A percentile compares a stretch with the other conserved stretches of the same genome.
phyloP scores from a whole-genome alignment of 2,797 vertebrate genomes.

The Pseudochirops cupreus region DNA sequence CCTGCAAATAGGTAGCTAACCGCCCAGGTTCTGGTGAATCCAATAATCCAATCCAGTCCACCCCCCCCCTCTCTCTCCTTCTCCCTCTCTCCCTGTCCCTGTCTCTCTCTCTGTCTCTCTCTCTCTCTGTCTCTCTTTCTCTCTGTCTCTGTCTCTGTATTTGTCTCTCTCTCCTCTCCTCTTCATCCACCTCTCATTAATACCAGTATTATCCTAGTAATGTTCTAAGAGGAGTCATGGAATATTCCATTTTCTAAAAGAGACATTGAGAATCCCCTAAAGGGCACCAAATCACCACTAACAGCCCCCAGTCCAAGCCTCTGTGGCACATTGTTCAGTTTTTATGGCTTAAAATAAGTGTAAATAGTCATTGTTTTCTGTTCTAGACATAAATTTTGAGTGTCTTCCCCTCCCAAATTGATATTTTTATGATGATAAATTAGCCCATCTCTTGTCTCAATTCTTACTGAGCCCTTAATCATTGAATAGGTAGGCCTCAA shows the following conservation, averaged over 20 bases:
- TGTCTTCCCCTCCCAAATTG: too few species aligned
- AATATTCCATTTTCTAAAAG: background rate
- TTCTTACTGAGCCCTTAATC: background rate
- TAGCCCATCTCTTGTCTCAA: background rate
- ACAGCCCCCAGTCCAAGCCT: too few species aligned
- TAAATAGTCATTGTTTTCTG: too few species aligned
- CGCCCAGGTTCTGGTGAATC: conserved; percentile 3
- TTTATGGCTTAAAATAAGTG: too few species aligned
- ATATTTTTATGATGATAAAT: background rate
- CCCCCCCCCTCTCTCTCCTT: too few species aligned
- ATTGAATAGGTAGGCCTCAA: background rate
- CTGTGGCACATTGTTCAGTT: too few species aligned
- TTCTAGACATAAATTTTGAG: too few species aligned
- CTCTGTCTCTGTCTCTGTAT: background rate
- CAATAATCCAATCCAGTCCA: background rate
- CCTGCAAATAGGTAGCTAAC: background rate
- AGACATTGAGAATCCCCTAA: background rate
- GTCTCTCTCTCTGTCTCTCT: background rate
- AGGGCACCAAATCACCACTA: too few species aligned
- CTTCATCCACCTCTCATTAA: background rate
- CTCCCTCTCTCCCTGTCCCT: background rate
- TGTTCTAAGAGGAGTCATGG: background rate
- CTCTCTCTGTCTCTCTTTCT: background rate
- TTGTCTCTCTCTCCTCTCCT: background rate
- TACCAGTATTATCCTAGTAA: background rate